Percentiles rank a stretch among this genome's conserved stretches.
These are phyloP conservation scores for Phenganax subtilis DNA, from an alignment of 92 coral and sea anemone genomes.

Conservation along the genomic window DNA sequence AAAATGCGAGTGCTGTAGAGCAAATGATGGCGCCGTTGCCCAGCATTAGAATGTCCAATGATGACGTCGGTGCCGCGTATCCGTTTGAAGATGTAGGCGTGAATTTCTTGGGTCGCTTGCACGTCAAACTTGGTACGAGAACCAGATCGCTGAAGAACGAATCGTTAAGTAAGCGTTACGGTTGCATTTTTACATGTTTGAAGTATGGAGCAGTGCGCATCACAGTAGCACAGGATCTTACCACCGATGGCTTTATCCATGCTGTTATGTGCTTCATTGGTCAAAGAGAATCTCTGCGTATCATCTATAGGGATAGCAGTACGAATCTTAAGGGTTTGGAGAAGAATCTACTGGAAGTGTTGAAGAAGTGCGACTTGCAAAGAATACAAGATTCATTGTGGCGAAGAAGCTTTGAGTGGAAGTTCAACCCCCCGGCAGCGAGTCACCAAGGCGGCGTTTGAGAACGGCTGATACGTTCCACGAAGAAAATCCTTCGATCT, in stretches of 20 bases:
- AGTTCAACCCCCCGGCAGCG: constrained; percentile 45
- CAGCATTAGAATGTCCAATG: not conserved
- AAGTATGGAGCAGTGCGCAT: constrained; percentile 58
- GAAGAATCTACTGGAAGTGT: too few relatives aligned
- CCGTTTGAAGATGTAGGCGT: constrained; percentile 13
- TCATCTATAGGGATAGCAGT: too few relatives aligned
- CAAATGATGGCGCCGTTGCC: constrained; percentile 21
- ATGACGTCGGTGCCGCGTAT: not conserved
- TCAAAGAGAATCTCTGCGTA: too few relatives aligned
- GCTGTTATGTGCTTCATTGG: constrained; percentile 55
- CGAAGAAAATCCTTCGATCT: constrained; percentile 47
- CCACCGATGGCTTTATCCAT: constrained; percentile 50
- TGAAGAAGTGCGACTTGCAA: too few relatives aligned
- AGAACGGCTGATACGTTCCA: constrained; percentile 50
- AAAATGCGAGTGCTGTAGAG: constrained; percentile 13
- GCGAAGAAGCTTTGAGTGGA: not conserved
- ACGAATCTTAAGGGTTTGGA: too few relatives aligned
- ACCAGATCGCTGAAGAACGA: constrained; percentile 5
- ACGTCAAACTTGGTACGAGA: constrained; percentile 6
- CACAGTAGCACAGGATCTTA: constrained; percentile 45
- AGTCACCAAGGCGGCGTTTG: constrained; percentile 47
- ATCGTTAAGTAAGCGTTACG: constrained; percentile 22
- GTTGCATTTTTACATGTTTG: constrained; percentile 56
- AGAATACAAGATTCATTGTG: too few relatives aligned
- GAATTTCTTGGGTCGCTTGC: not conserved